Evolutionary conservation across 2,888 invertebrate species (phyloP), one percentile per base, ranked within the genome.

Genomic region (Ectemnius lituratus): DNA sequence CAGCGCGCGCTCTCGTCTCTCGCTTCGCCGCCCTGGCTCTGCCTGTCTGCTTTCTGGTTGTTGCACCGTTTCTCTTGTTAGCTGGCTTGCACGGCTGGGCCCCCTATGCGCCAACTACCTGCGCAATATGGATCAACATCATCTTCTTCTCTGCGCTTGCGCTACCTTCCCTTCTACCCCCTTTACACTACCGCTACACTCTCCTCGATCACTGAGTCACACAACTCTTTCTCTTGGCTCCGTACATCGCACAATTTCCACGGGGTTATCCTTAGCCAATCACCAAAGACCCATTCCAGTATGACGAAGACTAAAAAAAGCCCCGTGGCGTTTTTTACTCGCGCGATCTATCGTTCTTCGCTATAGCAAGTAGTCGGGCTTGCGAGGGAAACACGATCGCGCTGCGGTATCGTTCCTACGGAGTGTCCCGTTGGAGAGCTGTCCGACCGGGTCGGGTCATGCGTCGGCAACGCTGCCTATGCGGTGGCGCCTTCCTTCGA

Each of bases 351-450:
- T 14, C 52, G 52, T 16, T 52, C 52, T 4, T 52, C 52, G 52
- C 52, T 52, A 23, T 52, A 14, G 14, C 16, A 16, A 16, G 16
- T 16, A 16, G n/a, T 52, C 52, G 52, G 16, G 11, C 37, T 52
- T 52, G n/a, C 16, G n/a, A 16, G 52, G n/a, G 52, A 52, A 52
- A 52, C 52, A 52, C 52, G 52, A 52, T 52, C 52, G 52, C 52
- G 52, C 52, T 52, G 52, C 52, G 52, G 52, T 52, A 16, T 6
- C n/a, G 52, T 52, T 52, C 52, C 52, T 37, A 52, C 14, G 52
- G n/a, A 52, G 52, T 52, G 37, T 52, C 52, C 52, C 14, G 16
- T 16, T 16, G 52, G 52, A 14, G 52, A 14, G 52, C 52, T 52
- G n/a, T 52, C 52, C 52, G 52, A 52, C 14, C 52, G 52, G 52